Evolutionary conservation across 2,888 invertebrate genomes (phyloP).

Genomic region (Volucella zonaria): DNA sequence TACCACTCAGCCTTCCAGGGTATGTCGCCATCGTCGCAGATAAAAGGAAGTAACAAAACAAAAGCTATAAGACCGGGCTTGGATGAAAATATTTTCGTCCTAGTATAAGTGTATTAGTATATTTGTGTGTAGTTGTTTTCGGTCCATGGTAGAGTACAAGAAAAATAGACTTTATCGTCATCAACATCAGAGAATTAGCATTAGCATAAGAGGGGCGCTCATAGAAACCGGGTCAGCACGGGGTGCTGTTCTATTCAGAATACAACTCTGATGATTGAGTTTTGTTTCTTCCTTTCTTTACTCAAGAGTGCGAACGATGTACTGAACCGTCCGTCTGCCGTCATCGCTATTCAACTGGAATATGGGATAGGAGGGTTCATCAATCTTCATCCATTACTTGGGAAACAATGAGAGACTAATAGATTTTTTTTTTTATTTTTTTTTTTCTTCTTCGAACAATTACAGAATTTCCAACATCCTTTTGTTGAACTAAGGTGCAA

Average conservation of each 20-base stretch:
- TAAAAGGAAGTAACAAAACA: conserved; percentile 37
- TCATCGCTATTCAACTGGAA: background rate
- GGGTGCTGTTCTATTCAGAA: conserved; percentile 43
- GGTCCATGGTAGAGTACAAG: background rate
- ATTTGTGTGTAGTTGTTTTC: background rate
- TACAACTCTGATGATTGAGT: conserved; percentile 61
- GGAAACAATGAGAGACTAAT: conserved; percentile 64
- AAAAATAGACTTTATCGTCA: conserved; percentile 28
- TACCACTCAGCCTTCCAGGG: background rate
- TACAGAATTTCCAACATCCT: conserved; percentile 25
- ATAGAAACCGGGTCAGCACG: conserved; percentile 59
- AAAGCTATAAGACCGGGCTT: background rate
- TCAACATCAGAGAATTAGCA: conserved; percentile 40
- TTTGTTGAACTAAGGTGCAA: conserved; percentile 42
- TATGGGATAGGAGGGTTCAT: conserved; percentile 42
- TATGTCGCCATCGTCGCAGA: background rate
- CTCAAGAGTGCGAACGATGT: conserved; percentile 23
- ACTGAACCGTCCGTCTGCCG: conserved; percentile 29
- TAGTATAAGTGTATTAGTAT: background rate
- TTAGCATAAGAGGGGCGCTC: conserved; percentile 1
- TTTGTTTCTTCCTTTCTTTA: conserved; percentile 51
- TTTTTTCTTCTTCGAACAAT: conserved; percentile 47
- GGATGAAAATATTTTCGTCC: background rate
- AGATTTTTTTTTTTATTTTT: conserved; percentile 43
- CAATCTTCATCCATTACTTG: conserved; percentile 73